Evolutionary conservation across 2,113 vertebrate genomes (phyloP).

Genomic region (Hippolais icterina): DNA sequence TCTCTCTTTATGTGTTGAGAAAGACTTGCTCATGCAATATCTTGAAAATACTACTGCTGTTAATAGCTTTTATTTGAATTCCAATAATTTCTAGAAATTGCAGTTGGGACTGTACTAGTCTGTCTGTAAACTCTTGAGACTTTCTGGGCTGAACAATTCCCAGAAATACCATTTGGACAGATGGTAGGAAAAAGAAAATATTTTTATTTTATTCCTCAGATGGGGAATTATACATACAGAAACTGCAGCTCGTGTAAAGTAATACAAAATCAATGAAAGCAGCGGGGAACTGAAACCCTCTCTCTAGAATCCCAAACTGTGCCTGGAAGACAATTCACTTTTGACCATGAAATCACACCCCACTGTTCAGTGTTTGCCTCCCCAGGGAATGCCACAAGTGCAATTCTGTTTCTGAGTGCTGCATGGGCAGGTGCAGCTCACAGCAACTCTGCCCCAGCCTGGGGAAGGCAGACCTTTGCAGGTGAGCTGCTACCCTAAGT

Average conservation of each 20-base stretch:
- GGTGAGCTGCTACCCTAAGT: neutral
- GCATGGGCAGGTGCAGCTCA: neutral
- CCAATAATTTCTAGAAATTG: neutral
- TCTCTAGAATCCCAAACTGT: neutral
- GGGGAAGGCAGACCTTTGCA: neutral
- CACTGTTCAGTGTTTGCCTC: neutral
- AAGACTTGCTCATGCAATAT: neutral
- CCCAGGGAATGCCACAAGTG: neutral
- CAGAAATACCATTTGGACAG: neutral
- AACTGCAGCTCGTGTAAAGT: neutral
- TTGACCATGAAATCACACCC: neutral
- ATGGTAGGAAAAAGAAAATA: neutral
- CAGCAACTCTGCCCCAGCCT: neutral
- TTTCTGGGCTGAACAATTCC: neutral
- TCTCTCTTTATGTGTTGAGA: neutral
- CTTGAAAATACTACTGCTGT: neutral
- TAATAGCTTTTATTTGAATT: constrained; percentile 5
- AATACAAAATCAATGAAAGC: neutral
- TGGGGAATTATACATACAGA: neutral
- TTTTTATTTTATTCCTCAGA: neutral
- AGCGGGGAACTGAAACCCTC: neutral
- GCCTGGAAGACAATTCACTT: neutral
- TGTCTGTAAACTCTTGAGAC: neutral
- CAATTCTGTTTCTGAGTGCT: neutral
- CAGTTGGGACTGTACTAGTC: neutral